Conservation (phyloP, 2,113 vertebrate genomes). For the Orthonyx spaldingii region DNA sequence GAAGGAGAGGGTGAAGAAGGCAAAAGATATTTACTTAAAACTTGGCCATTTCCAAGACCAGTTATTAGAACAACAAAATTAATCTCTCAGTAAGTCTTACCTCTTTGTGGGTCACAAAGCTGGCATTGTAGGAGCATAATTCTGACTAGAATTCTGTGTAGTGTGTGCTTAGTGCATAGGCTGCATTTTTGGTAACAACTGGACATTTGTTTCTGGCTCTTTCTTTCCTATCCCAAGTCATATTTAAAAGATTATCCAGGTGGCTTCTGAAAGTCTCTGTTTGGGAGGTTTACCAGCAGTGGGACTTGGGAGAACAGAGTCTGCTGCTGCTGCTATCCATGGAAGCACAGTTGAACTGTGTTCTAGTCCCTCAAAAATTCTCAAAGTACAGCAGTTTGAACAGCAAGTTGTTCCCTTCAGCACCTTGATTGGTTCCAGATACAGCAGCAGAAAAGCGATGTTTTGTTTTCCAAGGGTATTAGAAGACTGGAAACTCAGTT, state of each 20-base stretch:
- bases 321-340: background rate
- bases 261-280: background rate
- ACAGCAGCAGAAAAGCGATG: background rate
- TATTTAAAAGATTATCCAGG: background rate
- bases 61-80: background rate
- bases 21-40: background rate
- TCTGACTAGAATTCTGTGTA: background rate
- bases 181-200: background rate
- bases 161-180: background rate
- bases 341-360: background rate
- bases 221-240: background rate
- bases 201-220: background rate
- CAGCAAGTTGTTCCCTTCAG: background rate
- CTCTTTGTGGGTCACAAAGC: background rate
- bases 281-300: background rate
- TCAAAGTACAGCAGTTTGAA: background rate
- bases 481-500: background rate
- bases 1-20: background rate
- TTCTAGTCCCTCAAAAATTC: background rate
- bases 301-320: background rate
- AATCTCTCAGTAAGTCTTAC: background rate
- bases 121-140: background rate
- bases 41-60: background rate
- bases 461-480: background rate
- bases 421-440: background rate